Conservation (phyloP, 2,888 invertebrate genomes). For the Drosophila buzzatii region DNA sequence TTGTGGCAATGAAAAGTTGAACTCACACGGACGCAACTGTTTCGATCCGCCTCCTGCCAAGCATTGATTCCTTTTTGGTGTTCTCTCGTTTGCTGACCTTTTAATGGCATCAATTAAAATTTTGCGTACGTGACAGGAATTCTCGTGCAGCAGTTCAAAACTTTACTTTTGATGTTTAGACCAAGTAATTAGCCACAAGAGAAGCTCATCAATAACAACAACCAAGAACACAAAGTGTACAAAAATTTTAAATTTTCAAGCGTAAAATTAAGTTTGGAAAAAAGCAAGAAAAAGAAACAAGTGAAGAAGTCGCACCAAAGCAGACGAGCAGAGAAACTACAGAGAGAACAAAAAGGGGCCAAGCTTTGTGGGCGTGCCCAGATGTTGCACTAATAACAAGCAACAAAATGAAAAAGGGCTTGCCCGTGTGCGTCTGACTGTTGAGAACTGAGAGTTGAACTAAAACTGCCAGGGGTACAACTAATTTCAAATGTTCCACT, state of each 20-base stretch:
- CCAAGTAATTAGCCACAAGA: constrained; percentile 48
- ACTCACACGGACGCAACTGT: constrained; percentile 46
- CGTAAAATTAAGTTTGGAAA: constrained; percentile 73
- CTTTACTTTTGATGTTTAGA: constrained; percentile 64
- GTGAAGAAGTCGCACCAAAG: constrained; percentile 33
- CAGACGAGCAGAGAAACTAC: constrained; percentile 44
- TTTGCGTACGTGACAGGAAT: constrained; percentile 83
- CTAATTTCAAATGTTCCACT: constrained; percentile 13
- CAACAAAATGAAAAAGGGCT: constrained; percentile 39
- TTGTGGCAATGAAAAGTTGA: constrained; percentile 47
- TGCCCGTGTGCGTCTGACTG: constrained; percentile 18
- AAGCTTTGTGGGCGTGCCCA: constrained; percentile 59
- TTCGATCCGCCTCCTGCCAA: constrained; percentile 28
- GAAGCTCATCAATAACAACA: constrained; percentile 34
- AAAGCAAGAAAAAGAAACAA: constrained; percentile 25
- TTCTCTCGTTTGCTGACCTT: constrained; percentile 46
- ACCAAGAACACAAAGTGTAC: constrained; percentile 47
- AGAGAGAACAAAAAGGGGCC: constrained; percentile 39
- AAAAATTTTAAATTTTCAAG: constrained; percentile 74
- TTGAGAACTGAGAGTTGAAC: constrained; percentile 17
- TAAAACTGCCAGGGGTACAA: constrained; percentile 9
- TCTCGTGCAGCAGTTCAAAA: constrained; percentile 52
- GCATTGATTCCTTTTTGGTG: constrained; percentile 14
- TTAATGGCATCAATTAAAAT: constrained; percentile 83
- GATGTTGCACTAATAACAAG: constrained; percentile 57